phyloP scores from a whole-genome alignment of 2,113 vertebrate species.

The Pithys albifrons region DNA sequence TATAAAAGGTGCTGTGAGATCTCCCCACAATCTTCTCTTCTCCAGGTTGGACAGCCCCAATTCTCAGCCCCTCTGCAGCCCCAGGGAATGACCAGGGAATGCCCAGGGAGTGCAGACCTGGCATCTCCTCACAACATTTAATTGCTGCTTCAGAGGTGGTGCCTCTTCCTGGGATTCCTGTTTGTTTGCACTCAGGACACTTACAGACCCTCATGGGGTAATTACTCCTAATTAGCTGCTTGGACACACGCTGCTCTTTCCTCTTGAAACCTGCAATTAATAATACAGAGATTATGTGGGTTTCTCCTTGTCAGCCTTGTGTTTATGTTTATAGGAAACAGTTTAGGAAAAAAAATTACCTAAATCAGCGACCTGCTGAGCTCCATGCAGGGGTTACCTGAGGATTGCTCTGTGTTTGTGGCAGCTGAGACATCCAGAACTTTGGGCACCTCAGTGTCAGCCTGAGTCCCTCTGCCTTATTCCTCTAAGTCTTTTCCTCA shows the following conservation, averaged over 20 bases:
- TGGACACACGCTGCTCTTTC: constrained; percentile 32
- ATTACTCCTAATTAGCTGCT: constrained; percentile 46
- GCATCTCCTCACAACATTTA: not conserved
- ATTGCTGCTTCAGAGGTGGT: not conserved
- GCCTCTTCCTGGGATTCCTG: not conserved
- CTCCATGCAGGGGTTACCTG: not conserved
- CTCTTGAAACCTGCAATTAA: constrained; percentile 17
- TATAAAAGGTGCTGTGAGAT: too few species aligned
- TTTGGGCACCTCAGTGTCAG: not conserved
- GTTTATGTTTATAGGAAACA: not conserved
- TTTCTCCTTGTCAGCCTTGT: not conserved
- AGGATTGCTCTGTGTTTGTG: not conserved
- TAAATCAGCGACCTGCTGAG: constrained; percentile 37
- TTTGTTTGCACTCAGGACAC: constrained; percentile 29
- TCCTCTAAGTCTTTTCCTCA: not conserved
- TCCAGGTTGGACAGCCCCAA: too few species aligned
- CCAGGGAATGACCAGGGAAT: not conserved
- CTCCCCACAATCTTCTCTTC: too few species aligned
- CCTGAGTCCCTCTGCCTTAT: not conserved
- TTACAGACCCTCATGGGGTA: constrained; percentile 23
- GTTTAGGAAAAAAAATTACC: not conserved
- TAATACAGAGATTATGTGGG: not conserved
- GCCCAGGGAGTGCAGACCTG: not conserved
- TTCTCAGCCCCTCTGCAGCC: too few species aligned
- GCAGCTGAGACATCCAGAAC: not conserved